Conservation (phyloP, 1,140 invertebrate genomes). For the Pseudomyrmex sp. region DNA sequence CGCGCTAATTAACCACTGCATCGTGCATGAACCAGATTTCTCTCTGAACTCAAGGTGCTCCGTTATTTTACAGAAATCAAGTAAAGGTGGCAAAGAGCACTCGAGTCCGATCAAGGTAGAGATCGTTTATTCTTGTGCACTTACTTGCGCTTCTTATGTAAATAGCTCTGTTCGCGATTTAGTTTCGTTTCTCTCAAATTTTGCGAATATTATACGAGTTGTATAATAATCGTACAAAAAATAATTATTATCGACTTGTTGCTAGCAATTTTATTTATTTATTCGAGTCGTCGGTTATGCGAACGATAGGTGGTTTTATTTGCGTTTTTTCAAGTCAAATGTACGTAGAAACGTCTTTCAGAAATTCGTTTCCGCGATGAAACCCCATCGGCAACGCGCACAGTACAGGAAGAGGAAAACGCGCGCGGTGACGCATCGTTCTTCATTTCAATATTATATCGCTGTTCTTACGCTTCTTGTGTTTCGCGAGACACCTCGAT, state of each 20-base stretch:
- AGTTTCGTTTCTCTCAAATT: background rate
- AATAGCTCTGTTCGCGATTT: background rate
- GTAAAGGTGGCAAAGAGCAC: constrained; percentile 87
- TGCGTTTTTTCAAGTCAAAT: constrained; percentile 13
- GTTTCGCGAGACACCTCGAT: constrained; percentile 18
- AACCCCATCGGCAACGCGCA: constrained; percentile 74
- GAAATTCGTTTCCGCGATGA: constrained; percentile 80
- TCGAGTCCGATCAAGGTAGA: constrained; percentile 86
- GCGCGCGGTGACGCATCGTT: constrained; percentile 78
- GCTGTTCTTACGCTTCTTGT: constrained; percentile 24
- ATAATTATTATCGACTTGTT: background rate
- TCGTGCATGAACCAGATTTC: background rate
- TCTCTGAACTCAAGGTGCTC: constrained; percentile 38
- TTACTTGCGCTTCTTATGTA: constrained; percentile 52
- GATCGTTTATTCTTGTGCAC: constrained; percentile 68
- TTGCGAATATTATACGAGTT: background rate
- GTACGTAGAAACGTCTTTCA: constrained; percentile 79
- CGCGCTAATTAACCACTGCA: constrained; percentile 12
- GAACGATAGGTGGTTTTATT: background rate
- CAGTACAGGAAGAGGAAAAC: constrained; percentile 79
- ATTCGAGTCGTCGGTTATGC: background rate
- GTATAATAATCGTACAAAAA: too few species aligned
- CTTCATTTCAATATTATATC: constrained; percentile 66
- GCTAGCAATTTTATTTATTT: background rate
- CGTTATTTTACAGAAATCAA: constrained; percentile 87